phyloP scores from a whole-genome alignment of 2,888 invertebrate genomes.

The Calameuta filiformis region DNA sequence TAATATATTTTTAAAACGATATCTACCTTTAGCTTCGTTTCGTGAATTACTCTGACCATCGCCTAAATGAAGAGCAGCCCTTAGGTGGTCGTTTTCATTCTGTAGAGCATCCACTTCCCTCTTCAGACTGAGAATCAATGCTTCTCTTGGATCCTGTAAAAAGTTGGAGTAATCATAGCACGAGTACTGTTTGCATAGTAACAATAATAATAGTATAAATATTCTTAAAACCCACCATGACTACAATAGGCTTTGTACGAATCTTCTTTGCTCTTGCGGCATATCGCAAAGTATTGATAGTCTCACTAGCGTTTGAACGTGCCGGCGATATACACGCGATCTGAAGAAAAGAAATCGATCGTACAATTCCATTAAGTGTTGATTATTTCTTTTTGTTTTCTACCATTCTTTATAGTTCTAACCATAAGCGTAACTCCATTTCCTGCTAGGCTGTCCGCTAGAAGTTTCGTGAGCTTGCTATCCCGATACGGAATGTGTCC shows the following conservation, averaged over 20 bases:
- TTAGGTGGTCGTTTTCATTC: slow-evolving; percentile 88
- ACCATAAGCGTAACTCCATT: slow-evolving; percentile 96
- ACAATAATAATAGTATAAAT: slow-evolving; percentile 14
- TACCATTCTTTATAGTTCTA: slow-evolving; percentile 40
- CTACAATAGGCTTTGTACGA: slow-evolving; percentile 90
- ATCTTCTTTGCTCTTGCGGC: slow-evolving; percentile 94
- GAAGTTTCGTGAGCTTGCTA: slow-evolving; percentile 91
- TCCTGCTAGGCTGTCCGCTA: slow-evolving; percentile 93
- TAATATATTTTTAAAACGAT: not conserved
- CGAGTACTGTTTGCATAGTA: not conserved
- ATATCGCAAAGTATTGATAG: slow-evolving; percentile 91
- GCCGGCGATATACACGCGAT: slow-evolving; percentile 95
- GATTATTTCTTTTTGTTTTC: not conserved
- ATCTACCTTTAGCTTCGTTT: slow-evolving; percentile 46
- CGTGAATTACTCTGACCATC: slow-evolving; percentile 61
- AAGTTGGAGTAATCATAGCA: not conserved
- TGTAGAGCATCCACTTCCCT: slow-evolving; percentile 87
- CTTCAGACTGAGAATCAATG: slow-evolving; percentile 88
- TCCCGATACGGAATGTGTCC: slow-evolving; percentile 95
- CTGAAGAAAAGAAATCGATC: slow-evolving; percentile 64
- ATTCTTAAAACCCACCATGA: slow-evolving; percentile 77
- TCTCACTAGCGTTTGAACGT: slow-evolving; percentile 85
- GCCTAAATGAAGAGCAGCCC: slow-evolving; percentile 76
- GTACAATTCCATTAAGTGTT: not conserved
- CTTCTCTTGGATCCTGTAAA: slow-evolving; percentile 89